Evolutionary conservation across 2,888 invertebrate genomes (phyloP).

Genomic region (Drosophila kanekoi): DNA sequence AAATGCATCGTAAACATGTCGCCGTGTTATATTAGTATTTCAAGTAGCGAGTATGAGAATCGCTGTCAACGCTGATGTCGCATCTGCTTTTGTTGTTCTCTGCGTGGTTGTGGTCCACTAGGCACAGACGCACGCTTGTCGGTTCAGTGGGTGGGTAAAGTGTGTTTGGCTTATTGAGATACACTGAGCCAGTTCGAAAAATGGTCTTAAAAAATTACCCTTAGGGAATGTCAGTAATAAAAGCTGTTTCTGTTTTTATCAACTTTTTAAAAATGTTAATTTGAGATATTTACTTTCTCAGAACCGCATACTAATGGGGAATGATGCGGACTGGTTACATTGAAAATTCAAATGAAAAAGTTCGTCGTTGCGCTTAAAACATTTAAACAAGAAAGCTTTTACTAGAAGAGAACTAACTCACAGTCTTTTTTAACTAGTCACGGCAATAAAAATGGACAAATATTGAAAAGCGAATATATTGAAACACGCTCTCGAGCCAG

Average conservation of each 20-base stretch:
- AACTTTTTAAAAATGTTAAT: too few species aligned
- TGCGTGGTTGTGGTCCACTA: neutral
- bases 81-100: neutral
- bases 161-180: constrained; percentile 6
- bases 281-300: too few species aligned
- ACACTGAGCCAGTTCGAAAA: neutral
- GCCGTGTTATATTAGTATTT: constrained; percentile 64
- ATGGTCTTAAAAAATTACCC: constrained; percentile 1
- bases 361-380: too few species aligned
- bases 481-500: constrained; percentile 2
- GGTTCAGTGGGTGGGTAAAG: neutral
- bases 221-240: too few species aligned
- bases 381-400: too few species aligned
- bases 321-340: too few species aligned
- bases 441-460: too few species aligned
- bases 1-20: constrained; percentile 74
- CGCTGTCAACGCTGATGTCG: constrained; percentile 43
- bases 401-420: neutral
- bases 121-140: neutral
- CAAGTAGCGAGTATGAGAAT: constrained; percentile 56
- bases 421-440: neutral
- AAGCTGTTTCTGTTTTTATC: too few species aligned
- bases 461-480: neutral
- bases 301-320: too few species aligned
- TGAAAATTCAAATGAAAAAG: too few species aligned